These are phyloP conservation scores for Manacus vitellinus DNA, from an alignment of 2,113 vertebrate genomes.

Conservation along the genomic window DNA sequence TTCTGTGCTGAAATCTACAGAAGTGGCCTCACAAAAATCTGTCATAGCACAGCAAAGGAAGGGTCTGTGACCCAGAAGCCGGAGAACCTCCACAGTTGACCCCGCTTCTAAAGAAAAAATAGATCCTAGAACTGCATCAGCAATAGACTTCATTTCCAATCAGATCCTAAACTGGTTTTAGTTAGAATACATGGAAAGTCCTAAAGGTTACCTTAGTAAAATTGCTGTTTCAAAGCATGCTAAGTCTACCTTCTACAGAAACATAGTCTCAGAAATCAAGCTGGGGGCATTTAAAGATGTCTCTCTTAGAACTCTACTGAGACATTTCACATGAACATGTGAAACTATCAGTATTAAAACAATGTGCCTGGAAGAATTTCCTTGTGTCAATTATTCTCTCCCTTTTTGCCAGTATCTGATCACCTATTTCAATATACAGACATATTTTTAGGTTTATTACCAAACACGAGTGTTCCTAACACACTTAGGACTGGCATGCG, in stretches of 20 bases:
- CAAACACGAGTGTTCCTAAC: neutral
- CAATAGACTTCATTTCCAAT: neutral
- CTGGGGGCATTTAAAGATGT: neutral
- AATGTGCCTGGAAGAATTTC: neutral
- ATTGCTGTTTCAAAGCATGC: neutral
- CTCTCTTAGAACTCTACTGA: neutral
- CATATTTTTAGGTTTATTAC: neutral
- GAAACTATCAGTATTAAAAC: neutral
- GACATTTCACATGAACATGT: neutral
- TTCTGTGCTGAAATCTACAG: neutral
- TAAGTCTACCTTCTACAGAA: neutral
- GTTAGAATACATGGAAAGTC: neutral
- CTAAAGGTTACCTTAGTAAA: neutral
- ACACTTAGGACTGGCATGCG: neutral
- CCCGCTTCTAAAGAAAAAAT: neutral
- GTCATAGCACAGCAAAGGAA: neutral
- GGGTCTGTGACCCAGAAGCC: neutral
- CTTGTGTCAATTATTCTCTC: neutral
- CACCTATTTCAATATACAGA: neutral
- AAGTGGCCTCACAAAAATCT: neutral
- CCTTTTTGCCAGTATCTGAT: neutral
- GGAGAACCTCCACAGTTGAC: neutral
- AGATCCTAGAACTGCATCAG: neutral
- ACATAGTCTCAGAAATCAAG: neutral
- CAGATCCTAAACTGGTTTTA: neutral